Evolutionary conservation across 2,113 vertebrate species (phyloP), one percentile per base, ranked within the genome.

Genomic region (Alectura lathami): DNA sequence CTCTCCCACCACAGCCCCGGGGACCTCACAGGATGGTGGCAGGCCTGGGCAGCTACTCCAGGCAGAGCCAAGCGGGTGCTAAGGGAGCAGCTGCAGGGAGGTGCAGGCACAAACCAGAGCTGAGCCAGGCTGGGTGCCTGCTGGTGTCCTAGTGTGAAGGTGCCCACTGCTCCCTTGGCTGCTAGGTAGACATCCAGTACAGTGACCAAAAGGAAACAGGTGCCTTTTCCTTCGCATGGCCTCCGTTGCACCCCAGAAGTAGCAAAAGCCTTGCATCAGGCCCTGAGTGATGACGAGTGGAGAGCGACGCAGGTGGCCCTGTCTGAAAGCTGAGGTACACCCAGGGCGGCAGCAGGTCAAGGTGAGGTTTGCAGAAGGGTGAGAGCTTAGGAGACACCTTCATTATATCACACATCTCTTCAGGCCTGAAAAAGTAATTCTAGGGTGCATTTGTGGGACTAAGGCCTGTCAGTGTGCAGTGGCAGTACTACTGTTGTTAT

Each of bases 11-110:
- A 50, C 69, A 70, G n/a, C 12, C 34, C 77, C 51, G 20, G 17
- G 5, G 11, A 26, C 27, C 43, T 85, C 17, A 8, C 29, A 1
- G 1, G 8, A 2, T 0, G 51, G 30, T n/a, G 68, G n/a, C n/a
- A 73, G 32, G 29, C 43, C 67, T 54, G n/a, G 45, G 24, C 47
- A 69, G 60, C 13, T 11, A 2, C 2, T 2, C 51, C 54, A 50
- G 50, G 13, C 21, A 86, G 42, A 86, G 40, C 53, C 73, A 66
- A 29, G 8, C 9, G 17, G 29, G 36, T 29, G 27, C 26, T 56
- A 54, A n/a, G 36, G 78, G 70, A 91, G 34, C 69, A 89, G 0
- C 43, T 42, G 11, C 1, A 1, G 34, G 18, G 32, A 87, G 11
- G 11, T 75, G 14, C 4, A 5, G 14, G 63, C 48, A 38, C 43